Evolutionary conservation across 2,113 vertebrate species (phyloP).

Genomic region (Misgurnus mizolepis): DNA sequence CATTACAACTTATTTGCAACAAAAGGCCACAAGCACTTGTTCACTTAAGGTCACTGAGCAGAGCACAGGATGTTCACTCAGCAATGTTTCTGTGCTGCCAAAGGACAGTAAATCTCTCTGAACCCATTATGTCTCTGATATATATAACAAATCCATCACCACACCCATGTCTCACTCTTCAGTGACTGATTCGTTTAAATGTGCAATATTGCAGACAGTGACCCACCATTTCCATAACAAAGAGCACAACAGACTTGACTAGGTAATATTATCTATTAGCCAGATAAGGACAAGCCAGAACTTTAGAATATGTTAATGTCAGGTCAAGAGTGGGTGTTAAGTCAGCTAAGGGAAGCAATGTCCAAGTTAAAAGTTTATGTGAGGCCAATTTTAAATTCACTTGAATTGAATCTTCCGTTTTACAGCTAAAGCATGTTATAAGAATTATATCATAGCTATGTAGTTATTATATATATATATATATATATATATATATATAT

Average conservation of each 20-base stretch:
- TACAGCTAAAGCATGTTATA: too few relatives aligned
- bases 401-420: too few relatives aligned
- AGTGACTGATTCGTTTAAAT: neutral
- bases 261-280: neutral
- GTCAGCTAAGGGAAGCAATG: neutral
- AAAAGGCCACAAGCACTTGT: neutral
- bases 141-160: neutral
- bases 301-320: neutral
- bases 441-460: too few relatives aligned
- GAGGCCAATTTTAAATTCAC: neutral
- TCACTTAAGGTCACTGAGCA: constrained; percentile 10
- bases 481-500: too few relatives aligned
- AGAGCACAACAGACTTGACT: neutral
- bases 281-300: neutral
- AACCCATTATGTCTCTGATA: neutral
- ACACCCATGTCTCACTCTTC: neutral
- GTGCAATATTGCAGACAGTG: neutral
- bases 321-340: too few relatives aligned
- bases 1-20: neutral
- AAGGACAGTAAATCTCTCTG: constrained; percentile 14
- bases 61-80: constrained; percentile 20
- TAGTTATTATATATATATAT: too few relatives aligned
- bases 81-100: neutral
- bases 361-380: neutral
- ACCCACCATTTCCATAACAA: neutral